Evolutionary conservation across 2,113 vertebrate species (phyloP), one percentile per base, ranked within the genome.

Genomic region (Proterorhinus semilunaris): DNA sequence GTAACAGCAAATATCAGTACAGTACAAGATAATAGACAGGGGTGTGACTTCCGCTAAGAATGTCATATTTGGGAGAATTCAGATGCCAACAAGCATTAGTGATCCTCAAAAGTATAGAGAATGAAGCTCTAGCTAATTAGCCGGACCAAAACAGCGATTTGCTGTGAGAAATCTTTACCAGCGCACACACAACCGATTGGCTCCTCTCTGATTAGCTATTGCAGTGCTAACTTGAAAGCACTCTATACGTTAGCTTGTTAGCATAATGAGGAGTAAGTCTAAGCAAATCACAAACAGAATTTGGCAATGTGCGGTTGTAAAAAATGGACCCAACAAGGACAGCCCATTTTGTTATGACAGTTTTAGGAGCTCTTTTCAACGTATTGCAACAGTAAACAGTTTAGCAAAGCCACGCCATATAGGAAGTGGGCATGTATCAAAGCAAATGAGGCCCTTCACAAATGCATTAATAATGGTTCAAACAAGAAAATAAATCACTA

Each of bases 181-280:
- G 21, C 2, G 27, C 27, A 36, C 27, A 27, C 27, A 36, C 27
- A 36, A 36, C 2, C 27, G 21, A 21, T 21, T 21, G 21, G 21
- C 21, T 21, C 21, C 21, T 21, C 21, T 21, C 21, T 21, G 21
- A 36, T 36, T 36, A 2, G 27, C 27, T 36, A 36, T 36, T 53
- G 16, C n/a, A n/a, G 51, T 21, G 21, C 21, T 57, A 57, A 57
- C 54, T 57, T 27, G 54, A 16, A 36, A 66, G 51, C 51, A 45
- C 52, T 52, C 10, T 27, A 16, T 21, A 2, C 27, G 54, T 57
- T 57, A 65, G 65, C 52, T 68, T 67, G 64, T 74, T 36, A 54
- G 70, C 54, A 67, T 66, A 72, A 76, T 76, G 72, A 16, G 69
- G 36, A 57, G 55, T 50, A 36, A 82, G 66, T 79, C 59, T 64